Conservation (phyloP, 2,888 invertebrate genomes). For the Limulus polyphemus region DNA sequence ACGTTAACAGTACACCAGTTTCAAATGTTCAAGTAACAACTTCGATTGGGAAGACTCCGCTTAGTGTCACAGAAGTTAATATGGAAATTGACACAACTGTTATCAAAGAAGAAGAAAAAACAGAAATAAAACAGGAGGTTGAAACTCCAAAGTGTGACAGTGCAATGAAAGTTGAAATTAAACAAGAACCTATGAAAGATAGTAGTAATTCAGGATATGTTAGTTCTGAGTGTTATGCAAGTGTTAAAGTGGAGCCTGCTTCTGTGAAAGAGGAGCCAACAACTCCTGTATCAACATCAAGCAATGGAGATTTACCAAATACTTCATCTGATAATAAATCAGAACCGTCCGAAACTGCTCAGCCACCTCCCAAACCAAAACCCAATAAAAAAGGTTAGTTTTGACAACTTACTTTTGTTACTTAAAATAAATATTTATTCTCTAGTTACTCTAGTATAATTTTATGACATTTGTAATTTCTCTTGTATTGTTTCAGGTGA, state of each 20-base stretch:
- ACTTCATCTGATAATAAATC: neutral
- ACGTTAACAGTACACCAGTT: no score
- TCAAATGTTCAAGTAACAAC: no score
- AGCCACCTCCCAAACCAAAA: neutral
- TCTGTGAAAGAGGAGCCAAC: conserved; percentile 36
- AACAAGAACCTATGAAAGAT: conserved; percentile 24
- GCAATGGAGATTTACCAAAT: neutral
- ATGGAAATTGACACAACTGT: neutral
- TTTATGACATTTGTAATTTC: no score
- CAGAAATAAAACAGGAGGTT: conserved; percentile 16
- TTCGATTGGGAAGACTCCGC: neutral
- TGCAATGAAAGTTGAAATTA: conserved; percentile 27
- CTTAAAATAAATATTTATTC: no score
- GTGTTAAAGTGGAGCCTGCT: conserved; percentile 6
- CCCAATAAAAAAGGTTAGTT: conserved; percentile 32
- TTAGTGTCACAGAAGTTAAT: neutral
- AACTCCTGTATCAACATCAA: neutral
- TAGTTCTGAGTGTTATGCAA: neutral
- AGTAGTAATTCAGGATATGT: neutral
- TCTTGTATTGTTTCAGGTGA: no score
- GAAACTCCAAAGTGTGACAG: conserved; percentile 20
- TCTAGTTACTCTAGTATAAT: no score
- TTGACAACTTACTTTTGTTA: no score
- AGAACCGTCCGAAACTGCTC: neutral
- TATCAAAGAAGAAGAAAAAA: conserved; percentile 7